Conservation (phyloP, 2,797 vertebrate species). For the Spondyliosoma cantharus region DNA sequence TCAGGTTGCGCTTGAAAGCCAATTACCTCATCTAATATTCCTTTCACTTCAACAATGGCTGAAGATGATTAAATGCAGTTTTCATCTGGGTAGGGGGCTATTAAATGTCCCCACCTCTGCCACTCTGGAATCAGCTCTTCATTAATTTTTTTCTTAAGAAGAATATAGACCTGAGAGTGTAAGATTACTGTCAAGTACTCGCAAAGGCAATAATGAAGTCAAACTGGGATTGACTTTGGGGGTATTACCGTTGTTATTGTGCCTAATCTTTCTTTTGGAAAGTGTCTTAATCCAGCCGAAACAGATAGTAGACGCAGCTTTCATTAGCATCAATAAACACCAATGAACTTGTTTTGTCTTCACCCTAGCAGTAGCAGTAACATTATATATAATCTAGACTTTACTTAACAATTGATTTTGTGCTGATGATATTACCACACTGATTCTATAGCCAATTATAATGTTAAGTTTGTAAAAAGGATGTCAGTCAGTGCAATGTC, state of each 20-base stretch:
- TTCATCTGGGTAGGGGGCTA: conserved; percentile 51
- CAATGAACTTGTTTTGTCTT: conserved; percentile 18
- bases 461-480: conserved; percentile 19
- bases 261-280: conserved; percentile 11
- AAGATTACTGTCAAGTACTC: conserved; percentile 42
- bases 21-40: conserved; percentile 64
- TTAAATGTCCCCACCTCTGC: conserved; percentile 60
- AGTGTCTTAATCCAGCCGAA: conserved; percentile 16
- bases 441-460: conserved; percentile 24
- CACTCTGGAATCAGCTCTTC: conserved; percentile 42
- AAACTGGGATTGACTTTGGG: conserved; percentile 14
- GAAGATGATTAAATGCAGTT: conserved; percentile 65
- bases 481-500: background rate
- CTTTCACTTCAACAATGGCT: conserved; percentile 44
- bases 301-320: background rate
- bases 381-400: conserved; percentile 6
- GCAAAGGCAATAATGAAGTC: conserved; percentile 42
- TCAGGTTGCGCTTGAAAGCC: conserved; percentile 52
- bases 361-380: conserved; percentile 2
- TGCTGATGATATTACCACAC: conserved; percentile 25
- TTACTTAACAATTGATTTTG: conserved; percentile 9
- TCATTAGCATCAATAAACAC: background rate
- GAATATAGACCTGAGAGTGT: conserved; percentile 37
- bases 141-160: conserved; percentile 56
- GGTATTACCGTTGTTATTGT: background rate